Evolutionary conservation across 2,797 vertebrate genomes (phyloP).

Genomic region (Halcyon smyrnensis): DNA sequence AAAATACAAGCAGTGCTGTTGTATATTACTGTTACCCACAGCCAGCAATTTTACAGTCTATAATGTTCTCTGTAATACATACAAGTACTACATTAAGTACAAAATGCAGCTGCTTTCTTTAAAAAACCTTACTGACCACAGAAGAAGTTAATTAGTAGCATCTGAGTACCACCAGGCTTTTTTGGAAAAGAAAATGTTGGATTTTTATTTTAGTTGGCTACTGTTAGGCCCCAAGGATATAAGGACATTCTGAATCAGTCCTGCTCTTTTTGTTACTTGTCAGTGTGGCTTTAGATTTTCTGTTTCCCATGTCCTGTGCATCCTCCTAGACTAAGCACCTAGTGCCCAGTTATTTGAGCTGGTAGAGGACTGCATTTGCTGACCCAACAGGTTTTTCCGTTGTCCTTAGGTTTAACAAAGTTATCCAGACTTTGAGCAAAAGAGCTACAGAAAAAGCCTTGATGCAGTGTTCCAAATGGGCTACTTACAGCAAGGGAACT

Average conservation of each 20-base stretch:
- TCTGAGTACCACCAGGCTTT: background rate
- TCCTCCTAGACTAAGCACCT: background rate
- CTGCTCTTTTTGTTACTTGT: background rate
- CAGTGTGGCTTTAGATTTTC: background rate
- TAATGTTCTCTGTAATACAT: background rate
- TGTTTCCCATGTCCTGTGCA: background rate
- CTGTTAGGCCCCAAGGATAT: background rate
- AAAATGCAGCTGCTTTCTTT: background rate
- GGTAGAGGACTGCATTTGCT: background rate
- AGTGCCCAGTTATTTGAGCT: background rate
- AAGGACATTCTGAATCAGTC: background rate
- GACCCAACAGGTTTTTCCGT: background rate
- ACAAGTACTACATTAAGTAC: background rate
- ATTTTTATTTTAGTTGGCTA: background rate
- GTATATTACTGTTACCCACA: background rate
- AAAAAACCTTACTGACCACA: background rate
- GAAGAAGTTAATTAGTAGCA: background rate
- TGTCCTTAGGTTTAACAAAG: background rate
- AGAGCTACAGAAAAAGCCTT: background rate
- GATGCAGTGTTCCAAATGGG: background rate
- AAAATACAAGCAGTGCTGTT: background rate
- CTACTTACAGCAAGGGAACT: background rate
- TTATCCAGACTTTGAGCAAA: background rate
- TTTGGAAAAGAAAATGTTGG: background rate
- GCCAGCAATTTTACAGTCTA: background rate